Conservation (phyloP, 30 jellyfish, hydroid and myxozoan species). For the Pseudorhiza aurosa region DNA sequence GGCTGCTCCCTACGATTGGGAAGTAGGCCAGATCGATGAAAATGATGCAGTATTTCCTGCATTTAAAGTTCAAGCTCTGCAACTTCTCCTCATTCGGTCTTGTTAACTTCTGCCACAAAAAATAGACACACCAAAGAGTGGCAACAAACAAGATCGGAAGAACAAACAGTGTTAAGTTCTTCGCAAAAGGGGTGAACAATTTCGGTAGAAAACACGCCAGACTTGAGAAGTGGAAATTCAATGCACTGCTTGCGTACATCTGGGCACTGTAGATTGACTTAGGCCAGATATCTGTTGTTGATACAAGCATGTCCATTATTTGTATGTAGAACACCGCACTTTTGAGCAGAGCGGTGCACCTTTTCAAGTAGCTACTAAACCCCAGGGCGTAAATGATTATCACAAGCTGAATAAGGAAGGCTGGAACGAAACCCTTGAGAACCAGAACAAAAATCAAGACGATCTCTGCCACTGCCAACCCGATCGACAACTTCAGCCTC, state of each 20-base stretch:
- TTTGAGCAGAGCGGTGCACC: conserved; percentile 45
- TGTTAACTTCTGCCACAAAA: not conserved
- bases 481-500: conserved; percentile 3
- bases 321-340: conserved; percentile 49
- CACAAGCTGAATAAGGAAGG: conserved; percentile 1
- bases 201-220: conserved; percentile 33
- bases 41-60: conserved; percentile 24
- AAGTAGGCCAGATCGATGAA: conserved; percentile 57
- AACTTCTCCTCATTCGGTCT: not conserved
- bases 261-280: conserved; percentile 26
- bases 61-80: not conserved
- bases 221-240: conserved; percentile 52
- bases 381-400: conserved; percentile 15
- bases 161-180: not conserved
- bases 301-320: conserved; percentile 45
- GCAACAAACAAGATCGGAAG: conserved; percentile 7
- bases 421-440: conserved; percentile 7
- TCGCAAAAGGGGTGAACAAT: not conserved
- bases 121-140: conserved; percentile 6
- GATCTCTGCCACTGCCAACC: conserved; percentile 21
- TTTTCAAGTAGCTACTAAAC: conserved; percentile 11
- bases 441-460: conserved; percentile 3
- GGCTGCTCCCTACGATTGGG: conserved; percentile 28
- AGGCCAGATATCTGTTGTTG: conserved; percentile 58
- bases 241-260: conserved; percentile 30